Conservation (phyloP, 2,113 vertebrate species). For the Suricata suricatta region DNA sequence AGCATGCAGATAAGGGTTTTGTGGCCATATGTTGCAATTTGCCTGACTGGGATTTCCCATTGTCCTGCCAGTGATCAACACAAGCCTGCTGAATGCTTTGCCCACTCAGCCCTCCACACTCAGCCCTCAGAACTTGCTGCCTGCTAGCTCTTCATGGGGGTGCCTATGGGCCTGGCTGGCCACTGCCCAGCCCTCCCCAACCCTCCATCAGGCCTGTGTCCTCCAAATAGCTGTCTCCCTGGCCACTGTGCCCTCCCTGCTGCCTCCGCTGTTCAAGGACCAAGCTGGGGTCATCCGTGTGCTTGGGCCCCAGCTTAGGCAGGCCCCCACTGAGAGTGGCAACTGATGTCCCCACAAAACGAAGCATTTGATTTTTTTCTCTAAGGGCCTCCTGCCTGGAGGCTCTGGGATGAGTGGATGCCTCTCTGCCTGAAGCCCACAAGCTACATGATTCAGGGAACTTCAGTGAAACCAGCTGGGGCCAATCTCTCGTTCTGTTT, state of each 20-base stretch:
- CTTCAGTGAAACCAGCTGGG: neutral
- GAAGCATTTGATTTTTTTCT: neutral
- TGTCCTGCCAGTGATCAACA: neutral
- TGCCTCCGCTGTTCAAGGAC: neutral
- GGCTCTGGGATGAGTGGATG: fast-evolving
- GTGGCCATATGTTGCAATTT: fast-evolving
- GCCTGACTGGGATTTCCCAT: neutral
- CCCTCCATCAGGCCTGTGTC: neutral
- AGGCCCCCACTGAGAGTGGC: neutral
- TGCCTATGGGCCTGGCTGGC: neutral
- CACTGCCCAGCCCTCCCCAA: fast-evolving
- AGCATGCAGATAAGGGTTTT: neutral
- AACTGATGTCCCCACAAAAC: neutral
- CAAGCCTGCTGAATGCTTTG: neutral
- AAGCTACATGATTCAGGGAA: neutral
- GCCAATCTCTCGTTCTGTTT: neutral
- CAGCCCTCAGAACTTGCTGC: fast-evolving
- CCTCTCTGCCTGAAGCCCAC: neutral
- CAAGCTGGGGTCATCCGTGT: neutral
- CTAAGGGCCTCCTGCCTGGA: neutral
- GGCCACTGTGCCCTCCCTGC: neutral
- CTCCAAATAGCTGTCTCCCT: neutral
- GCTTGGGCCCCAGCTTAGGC: neutral
- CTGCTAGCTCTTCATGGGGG: neutral
- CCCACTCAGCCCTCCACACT: neutral